Base-by-base conservation (phyloP, 1,140 invertebrate genomes). In the Caerostris extrusa region DNA sequence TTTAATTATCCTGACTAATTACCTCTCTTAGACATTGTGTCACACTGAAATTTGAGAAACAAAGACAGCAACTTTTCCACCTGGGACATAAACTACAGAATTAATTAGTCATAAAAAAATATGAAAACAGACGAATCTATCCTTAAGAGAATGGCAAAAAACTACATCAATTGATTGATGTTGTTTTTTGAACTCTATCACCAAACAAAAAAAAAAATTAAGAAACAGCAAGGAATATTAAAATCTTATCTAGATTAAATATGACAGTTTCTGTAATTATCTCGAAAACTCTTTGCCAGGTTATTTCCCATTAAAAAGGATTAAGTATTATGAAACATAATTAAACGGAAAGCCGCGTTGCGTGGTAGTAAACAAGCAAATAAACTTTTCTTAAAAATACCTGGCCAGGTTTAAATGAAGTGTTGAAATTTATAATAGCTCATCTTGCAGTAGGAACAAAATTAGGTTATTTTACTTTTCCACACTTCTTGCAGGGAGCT, bases 1-100 rank as follows among this genome's bases (percentile, higher is more conserved):
- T 90, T 57, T 90, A 90, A 90, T 77, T 90, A 90, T 57, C 53
- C 7, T 6, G 19, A 90, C 88, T 77, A 69, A 77, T 90, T 77
- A 90, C 5, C 88, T 50, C 34, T 53, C 5, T 77, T 57, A 17
- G 64, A 34, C 50, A 71, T 34, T 55, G 71, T 67, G 64, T 64
- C 61, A 14, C n/a, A 57, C 17, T 57, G 77, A 55, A 55, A 55
- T 88, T 17, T 57, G 8, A 19, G 17, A 53, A 88, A 87, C 12
- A 87, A 61, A 50, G 57, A 17, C 5, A 58, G 7, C n/a, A 55
- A 34, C 88, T 10, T 2, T 34, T 34, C 34, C 34, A 19, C 34
- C 3, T 77, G 57, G 88, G 57, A 67, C 55, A 77, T 90, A 7
- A 69, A 71, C 3, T 77, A 8, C 8, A 34, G 12, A 53, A 77